These are phyloP conservation scores for Notodromas monacha DNA, from an alignment of 2,888 invertebrate genomes.

Conservation along the genomic window DNA sequence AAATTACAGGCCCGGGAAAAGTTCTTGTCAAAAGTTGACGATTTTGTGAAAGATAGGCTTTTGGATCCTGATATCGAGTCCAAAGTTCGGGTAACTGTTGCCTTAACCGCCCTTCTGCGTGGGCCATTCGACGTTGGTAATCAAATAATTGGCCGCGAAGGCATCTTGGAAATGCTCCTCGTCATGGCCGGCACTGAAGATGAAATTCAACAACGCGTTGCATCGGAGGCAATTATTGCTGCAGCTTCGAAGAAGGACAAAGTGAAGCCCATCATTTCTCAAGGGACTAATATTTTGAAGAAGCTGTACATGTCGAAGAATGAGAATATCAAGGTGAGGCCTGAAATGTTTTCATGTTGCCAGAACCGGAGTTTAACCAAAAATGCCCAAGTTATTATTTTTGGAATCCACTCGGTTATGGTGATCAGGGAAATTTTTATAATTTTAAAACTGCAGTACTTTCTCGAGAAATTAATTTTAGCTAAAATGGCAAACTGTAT, in stretches of 20 bases:
- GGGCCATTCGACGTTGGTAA: slow-evolving; percentile 33
- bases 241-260: slow-evolving; percentile 91
- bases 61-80: slow-evolving; percentile 56
- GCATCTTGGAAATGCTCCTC: slow-evolving; percentile 77
- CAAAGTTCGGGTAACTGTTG: slow-evolving; percentile 45
- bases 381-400: too few species aligned
- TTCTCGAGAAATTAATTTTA: too few species aligned
- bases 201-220: slow-evolving; percentile 32
- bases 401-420: too few species aligned
- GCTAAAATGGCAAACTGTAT: too few species aligned
- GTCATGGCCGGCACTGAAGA: slow-evolving; percentile 88
- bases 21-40: slow-evolving; percentile 42
- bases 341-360: neutral
- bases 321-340: slow-evolving; percentile 42
- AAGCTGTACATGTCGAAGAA: slow-evolving; percentile 59
- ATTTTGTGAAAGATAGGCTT: slow-evolving; percentile 52
- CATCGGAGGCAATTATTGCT: slow-evolving; percentile 83
- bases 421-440: too few species aligned
- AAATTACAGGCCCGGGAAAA: slow-evolving; percentile 28
- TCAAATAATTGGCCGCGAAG: slow-evolving; percentile 14
- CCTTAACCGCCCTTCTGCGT: slow-evolving; percentile 52
- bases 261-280: slow-evolving; percentile 51
- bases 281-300: slow-evolving; percentile 74
- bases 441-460: too few species aligned
- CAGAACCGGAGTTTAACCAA: too few species aligned